phyloP scores from a whole-genome alignment of 1,140 invertebrate genomes.

The Anastrepha ludens region DNA sequence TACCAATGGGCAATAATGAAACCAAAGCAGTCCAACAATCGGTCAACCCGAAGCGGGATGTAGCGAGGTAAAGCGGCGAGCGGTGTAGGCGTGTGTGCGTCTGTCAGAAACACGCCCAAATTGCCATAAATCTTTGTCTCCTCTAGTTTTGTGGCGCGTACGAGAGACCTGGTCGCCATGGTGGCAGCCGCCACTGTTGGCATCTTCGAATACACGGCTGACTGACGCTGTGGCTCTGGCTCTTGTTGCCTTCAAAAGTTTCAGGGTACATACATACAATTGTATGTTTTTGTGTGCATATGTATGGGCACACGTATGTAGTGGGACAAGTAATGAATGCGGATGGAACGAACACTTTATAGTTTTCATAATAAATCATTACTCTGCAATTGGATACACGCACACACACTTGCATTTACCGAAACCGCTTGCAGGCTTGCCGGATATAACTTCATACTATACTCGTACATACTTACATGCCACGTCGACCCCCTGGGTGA shows the following conservation, averaged over 20 bases:
- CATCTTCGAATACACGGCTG: constrained; percentile 34
- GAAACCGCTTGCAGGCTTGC: not conserved
- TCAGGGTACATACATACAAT: not conserved
- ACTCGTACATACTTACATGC: not conserved
- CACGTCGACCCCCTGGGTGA: not conserved
- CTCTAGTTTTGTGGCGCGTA: constrained; percentile 37
- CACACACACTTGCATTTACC: not conserved
- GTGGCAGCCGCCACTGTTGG: constrained; percentile 43
- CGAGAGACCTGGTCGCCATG: constrained; percentile 42
- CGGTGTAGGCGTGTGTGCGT: constrained; percentile 38
- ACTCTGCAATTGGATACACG: constrained; percentile 43
- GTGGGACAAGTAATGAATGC: constrained; percentile 27
- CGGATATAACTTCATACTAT: not conserved
- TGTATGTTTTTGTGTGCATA: not conserved
- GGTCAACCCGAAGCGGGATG: not conserved
- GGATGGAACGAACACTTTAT: constrained; percentile 43
- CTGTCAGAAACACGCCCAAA: constrained; percentile 53
- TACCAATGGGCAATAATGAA: not conserved
- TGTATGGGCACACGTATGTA: not conserved
- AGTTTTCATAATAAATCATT: constrained; percentile 54
- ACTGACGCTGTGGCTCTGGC: constrained; percentile 38
- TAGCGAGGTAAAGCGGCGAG: not conserved
- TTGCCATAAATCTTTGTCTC: constrained; percentile 54
- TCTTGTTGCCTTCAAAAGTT: constrained; percentile 38
- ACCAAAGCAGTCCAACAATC: constrained; percentile 9